Evolutionary conservation across 2,113 vertebrate species (phyloP), one percentile per base, ranked within the genome.

Genomic region (Lophura nycthemera): DNA sequence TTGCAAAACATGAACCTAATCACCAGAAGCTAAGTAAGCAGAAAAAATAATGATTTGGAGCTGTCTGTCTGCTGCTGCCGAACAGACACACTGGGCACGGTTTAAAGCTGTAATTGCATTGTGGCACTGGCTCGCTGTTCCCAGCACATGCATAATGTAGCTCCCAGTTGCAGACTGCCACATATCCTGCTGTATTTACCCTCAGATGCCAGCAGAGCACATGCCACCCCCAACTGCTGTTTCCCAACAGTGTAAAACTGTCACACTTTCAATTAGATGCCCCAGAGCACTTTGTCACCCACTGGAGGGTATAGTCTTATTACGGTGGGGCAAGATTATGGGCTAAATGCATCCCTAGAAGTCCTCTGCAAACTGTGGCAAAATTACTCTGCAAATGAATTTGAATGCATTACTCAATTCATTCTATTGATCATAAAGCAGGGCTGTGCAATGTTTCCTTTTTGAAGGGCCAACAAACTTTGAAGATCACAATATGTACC

Each of bases 1-100:
- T 93, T 96, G 95, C 91, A 96, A 97, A 95, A 94, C 93, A 96
- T 42, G 92, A 97, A 96, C 92, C 93, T 97, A 97, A 97, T 95
- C 96, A 94, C 66, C 77, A 63, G 92, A 83, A 95, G 93, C 93
- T 87, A 90, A 96, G 92, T 96, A 93, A 97, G 94, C 76, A 72
- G 96, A 92, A 88, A 96, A 95, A 93, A 94, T 95, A 96, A 97
- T 95, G 92, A 96, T 92, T 92, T 86, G 60, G 71, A 71, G 54
- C 71, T 96, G 83, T 93, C 81, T 54, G 86, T 71, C 95, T 96
- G 86, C 85, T 95, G 80, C 88, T 75, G 76, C 91, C 14, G n/a
- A 96, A 82, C 75, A 78, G 66, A 89, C 83, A 89, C 77, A 73
- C 90, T 79, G 86, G 88, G 92, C 92, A 86, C 10, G 30, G 71